A percentile compares a stretch with the other conserved stretches of the same genome.
phyloP scores from a whole-genome alignment of 1,140 invertebrate species.

The Brachionus rubens region DNA sequence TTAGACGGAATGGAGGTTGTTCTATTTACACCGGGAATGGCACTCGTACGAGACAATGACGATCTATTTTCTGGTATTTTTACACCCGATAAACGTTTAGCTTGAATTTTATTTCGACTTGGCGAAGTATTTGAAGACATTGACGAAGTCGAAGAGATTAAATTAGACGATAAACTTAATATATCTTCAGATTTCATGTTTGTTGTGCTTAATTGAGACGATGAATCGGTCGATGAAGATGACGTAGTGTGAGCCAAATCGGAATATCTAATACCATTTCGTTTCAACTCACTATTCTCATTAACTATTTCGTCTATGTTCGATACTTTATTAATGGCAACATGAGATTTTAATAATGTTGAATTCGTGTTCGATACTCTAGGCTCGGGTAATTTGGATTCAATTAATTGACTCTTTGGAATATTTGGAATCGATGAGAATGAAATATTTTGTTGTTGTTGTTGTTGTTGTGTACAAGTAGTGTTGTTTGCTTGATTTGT shows the following conservation, averaged over 20 bases:
- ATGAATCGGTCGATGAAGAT: background rate
- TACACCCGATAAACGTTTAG: conserved; percentile 1
- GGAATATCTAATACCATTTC: conserved; percentile 8
- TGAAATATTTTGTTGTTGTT: background rate
- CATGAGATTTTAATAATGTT: conserved; percentile 22
- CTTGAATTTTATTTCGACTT: background rate
- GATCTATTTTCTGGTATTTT: background rate
- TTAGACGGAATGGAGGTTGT: background rate
- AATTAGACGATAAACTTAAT: background rate
- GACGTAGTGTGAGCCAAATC: background rate
- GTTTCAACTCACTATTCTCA: background rate
- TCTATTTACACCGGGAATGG: background rate
- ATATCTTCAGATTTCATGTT: conserved; percentile 14
- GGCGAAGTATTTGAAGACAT: conserved; percentile 14
- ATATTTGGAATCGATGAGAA: background rate
- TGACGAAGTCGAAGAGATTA: conserved; percentile 21
- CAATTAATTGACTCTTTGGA: background rate
- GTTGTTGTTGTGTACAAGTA: background rate
- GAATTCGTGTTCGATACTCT: background rate
- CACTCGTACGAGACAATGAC: too few relatives aligned
- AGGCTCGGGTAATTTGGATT: background rate
- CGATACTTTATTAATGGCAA: conserved; percentile 16
- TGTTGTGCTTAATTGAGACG: background rate
- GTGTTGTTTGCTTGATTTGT: conserved; percentile 12
- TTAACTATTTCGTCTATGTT: conserved; percentile 19